Conservation (phyloP, 2,888 invertebrate genomes). For the Zygaena filipendulae region DNA sequence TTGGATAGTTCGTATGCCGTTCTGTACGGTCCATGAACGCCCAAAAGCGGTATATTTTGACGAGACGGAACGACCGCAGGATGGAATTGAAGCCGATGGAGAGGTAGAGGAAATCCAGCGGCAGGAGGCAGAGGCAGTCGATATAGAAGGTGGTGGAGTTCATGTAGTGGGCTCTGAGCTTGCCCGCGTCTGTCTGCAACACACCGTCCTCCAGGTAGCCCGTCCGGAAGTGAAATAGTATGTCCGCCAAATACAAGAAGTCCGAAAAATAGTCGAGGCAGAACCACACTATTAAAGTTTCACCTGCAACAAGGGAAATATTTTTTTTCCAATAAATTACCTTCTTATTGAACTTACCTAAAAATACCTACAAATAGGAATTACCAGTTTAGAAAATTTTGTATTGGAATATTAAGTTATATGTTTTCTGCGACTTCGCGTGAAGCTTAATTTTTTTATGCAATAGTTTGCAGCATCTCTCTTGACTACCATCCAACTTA, state of each 20-base stretch:
- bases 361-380: too few relatives aligned
- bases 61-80: conserved; percentile 93
- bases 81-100: conserved; percentile 98
- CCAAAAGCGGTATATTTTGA: conserved; percentile 98
- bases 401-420: too few relatives aligned
- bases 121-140: conserved; percentile 97
- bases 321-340: conserved; percentile 14
- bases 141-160: conserved; percentile 98
- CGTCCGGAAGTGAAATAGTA: conserved; percentile 96
- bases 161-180: conserved; percentile 96
- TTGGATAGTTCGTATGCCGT: conserved; percentile 98
- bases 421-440: too few relatives aligned
- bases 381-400: too few relatives aligned
- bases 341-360: too few relatives aligned
- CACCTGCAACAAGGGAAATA: conserved; percentile 75
- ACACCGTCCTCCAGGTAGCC: conserved; percentile 98
- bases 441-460: too few relatives aligned
- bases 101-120: conserved; percentile 97
- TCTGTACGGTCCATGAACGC: conserved; percentile 98
- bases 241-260: conserved; percentile 95
- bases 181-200: conserved; percentile 93
- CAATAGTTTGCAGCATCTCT: too few relatives aligned
- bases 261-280: conserved; percentile 97
- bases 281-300: conserved; percentile 95
- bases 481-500: too few relatives aligned